phyloP scores from a whole-genome alignment of 2,113 vertebrate genomes.

The Spheniscus mendiculus region DNA sequence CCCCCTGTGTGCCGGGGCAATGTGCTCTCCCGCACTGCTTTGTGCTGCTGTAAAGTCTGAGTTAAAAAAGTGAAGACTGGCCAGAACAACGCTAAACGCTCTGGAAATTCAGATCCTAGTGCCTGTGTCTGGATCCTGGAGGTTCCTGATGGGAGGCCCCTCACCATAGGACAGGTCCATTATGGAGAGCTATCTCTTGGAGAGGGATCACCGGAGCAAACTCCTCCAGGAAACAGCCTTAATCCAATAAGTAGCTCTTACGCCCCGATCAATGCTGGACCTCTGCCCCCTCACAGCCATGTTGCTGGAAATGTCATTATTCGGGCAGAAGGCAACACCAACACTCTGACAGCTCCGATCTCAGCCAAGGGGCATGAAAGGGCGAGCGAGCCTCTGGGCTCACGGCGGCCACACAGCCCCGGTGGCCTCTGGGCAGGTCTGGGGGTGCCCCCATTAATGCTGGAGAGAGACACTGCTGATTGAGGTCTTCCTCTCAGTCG shows the following conservation, averaged over 20 bases:
- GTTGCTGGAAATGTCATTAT: neutral
- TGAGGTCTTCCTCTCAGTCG: neutral
- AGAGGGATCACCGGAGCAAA: accelerated
- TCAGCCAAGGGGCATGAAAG: neutral
- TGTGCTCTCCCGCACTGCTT: accelerated
- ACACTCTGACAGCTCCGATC: neutral
- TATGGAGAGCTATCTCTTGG: neutral
- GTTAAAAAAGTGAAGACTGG: neutral
- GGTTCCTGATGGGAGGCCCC: neutral
- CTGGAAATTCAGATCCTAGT: neutral
- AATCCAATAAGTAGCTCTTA: neutral
- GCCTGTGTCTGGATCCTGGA: neutral
- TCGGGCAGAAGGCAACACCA: neutral
- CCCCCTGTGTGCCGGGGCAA: accelerated
- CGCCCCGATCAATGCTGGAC: neutral
- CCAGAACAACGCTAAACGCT: neutral
- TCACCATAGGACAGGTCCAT: accelerated
- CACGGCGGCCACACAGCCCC: accelerated
- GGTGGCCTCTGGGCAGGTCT: neutral
- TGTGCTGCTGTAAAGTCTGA: neutral
- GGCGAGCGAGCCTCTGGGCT: neutral
- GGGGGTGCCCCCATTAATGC: neutral
- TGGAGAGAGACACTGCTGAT: neutral
- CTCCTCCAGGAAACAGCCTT: neutral
- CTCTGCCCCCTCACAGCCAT: neutral